Percentiles rank a stretch among this genome's conserved stretches.
phyloP scores from a whole-genome alignment of 2,113 vertebrate genomes.

The Cromileptes altivelis region DNA sequence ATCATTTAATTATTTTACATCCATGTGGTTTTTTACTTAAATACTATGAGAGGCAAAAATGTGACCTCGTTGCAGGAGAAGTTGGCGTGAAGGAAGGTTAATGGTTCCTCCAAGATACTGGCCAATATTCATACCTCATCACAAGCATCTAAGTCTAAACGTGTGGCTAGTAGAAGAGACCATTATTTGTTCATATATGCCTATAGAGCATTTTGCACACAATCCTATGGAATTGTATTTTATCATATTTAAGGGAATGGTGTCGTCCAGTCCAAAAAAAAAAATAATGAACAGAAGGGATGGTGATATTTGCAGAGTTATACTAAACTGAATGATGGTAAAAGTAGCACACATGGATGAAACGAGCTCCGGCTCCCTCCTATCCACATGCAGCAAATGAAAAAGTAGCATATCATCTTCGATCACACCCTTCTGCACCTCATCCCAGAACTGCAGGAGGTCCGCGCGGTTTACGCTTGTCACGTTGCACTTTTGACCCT shows the following conservation, averaged over 20 bases:
- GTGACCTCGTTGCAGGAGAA: constrained; percentile 21
- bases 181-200: constrained; percentile 69
- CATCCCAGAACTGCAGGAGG: constrained; percentile 46
- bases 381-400: constrained; percentile 61
- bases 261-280: constrained; percentile 42
- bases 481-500: constrained; percentile 77
- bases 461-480: constrained; percentile 57
- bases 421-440: constrained; percentile 49
- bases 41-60: constrained; percentile 27
- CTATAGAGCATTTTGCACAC: constrained; percentile 82
- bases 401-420: constrained; percentile 71
- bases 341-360: constrained; percentile 73
- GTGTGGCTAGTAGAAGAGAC: constrained; percentile 63
- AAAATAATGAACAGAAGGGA: constrained; percentile 17
- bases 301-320: constrained; percentile 47
- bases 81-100: constrained; percentile 49
- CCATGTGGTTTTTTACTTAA: constrained; percentile 20
- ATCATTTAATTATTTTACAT: constrained; percentile 39
- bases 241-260: constrained; percentile 56
- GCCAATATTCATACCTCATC: constrained; percentile 75
- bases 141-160: constrained; percentile 60
- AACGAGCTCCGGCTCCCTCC: constrained; percentile 49
- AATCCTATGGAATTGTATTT: constrained; percentile 82
- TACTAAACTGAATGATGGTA: constrained; percentile 48
- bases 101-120: constrained; percentile 54